Percentiles rank a stretch among this genome's conserved stretches.
Evolutionary conservation across 2,113 vertebrate genomes (phyloP).

Genomic region (Genyomyrus donnyi): DNA sequence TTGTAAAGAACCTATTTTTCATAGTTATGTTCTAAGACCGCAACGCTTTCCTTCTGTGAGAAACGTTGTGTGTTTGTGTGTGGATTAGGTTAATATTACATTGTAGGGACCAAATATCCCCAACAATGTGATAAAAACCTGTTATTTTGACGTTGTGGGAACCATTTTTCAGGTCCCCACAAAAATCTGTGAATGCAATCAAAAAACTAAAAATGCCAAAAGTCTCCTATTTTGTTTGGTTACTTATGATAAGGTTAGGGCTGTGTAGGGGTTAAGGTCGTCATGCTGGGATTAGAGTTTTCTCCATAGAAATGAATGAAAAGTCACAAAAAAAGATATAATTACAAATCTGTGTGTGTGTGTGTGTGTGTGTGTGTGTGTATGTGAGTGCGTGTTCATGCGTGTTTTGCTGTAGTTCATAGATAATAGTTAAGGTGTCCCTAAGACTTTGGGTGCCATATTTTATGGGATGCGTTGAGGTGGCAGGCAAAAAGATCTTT

Average conservation of each 20-base stretch:
- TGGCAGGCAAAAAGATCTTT: neutral
- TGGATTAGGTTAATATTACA: too few species aligned
- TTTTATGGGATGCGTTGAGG: neutral
- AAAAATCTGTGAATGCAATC: too few species aligned
- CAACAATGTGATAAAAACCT: too few species aligned
- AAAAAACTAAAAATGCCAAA: too few species aligned
- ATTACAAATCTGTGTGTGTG: neutral
- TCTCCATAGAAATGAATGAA: too few species aligned
- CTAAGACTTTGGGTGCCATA: neutral
- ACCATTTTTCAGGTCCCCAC: too few species aligned
- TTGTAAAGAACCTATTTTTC: slow-evolving; percentile 8
- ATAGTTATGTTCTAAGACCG: neutral
- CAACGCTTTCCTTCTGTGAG: neutral
- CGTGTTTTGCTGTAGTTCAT: neutral
- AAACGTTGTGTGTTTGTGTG: neutral
- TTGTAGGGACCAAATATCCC: too few species aligned
- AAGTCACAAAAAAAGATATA: too few species aligned
- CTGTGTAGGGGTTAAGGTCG: neutral
- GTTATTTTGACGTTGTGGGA: too few species aligned
- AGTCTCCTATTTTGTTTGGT: too few species aligned
- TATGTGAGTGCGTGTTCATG: too few species aligned
- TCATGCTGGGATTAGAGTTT: neutral
- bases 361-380: neutral
- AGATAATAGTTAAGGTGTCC: neutral
- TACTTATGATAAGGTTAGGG: too few species aligned